Evolutionary conservation across 2,113 vertebrate species (phyloP).

Genomic region (Diphyllodes magnificus): DNA sequence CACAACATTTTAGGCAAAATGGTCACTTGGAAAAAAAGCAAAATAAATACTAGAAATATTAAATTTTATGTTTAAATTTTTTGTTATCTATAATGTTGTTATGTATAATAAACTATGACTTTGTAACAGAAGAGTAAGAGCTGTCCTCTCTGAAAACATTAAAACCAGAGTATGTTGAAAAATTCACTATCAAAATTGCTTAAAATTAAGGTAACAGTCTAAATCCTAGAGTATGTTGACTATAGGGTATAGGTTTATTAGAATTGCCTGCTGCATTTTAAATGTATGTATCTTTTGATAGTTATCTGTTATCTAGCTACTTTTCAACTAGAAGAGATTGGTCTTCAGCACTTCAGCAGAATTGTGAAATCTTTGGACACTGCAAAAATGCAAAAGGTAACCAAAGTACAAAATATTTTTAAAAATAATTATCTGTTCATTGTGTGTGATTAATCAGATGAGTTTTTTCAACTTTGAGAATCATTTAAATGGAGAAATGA

Average conservation of each 20-base stretch:
- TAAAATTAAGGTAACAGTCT: not conserved
- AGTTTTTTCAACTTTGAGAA: not conserved
- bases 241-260: not conserved
- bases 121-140: not conserved
- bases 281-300: slow-evolving; percentile 54
- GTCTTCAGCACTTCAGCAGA: slow-evolving; percentile 76
- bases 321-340: slow-evolving; percentile 83
- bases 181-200: not conserved
- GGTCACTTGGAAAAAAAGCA: not conserved
- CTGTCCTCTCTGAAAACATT: not conserved
- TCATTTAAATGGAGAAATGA: not conserved
- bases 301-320: slow-evolving; percentile 86
- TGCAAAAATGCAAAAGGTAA: slow-evolving; percentile 82
- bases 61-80: not conserved
- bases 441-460: not conserved
- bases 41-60: not conserved
- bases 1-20: not conserved
- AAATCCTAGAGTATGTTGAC: not conserved
- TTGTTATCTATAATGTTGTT: not conserved
- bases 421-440: not conserved
- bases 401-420: not conserved
- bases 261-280: not conserved
- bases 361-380: slow-evolving; percentile 79
- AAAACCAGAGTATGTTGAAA: not conserved
- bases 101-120: not conserved